Evolutionary conservation across 2,113 vertebrate genomes (phyloP).

Genomic region (Cavia aperea): DNA sequence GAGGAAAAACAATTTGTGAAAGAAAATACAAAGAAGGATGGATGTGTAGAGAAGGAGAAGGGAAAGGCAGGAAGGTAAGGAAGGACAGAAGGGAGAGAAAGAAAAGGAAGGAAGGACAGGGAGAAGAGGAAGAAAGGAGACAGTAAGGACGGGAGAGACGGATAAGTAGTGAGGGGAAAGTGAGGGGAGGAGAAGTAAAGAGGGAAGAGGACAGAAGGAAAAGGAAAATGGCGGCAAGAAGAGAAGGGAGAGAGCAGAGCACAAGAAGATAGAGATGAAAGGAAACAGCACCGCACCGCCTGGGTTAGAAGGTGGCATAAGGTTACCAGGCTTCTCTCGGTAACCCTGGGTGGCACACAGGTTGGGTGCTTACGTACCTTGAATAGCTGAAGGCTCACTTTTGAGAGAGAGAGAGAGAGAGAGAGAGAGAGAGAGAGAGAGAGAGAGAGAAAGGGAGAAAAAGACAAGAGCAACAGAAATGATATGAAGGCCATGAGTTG

Average conservation of each 20-base stretch:
- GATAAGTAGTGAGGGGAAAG: not conserved
- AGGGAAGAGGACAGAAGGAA: not conserved
- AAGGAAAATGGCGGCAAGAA: not conserved
- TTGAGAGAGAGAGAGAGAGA: not conserved
- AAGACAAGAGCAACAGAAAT: not conserved
- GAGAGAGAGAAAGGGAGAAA: not conserved
- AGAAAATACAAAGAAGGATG: not conserved
- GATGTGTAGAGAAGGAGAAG: not conserved
- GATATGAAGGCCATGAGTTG: not conserved
- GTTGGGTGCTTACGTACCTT: not conserved
- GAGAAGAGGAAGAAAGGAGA: too few relatives aligned
- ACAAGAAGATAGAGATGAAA: not conserved
- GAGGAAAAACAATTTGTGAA: not conserved
- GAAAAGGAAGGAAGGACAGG: not conserved
- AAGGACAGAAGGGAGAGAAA: not conserved
- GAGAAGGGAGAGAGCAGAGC: not conserved
- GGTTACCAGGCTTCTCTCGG: not conserved
- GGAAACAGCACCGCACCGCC: not conserved
- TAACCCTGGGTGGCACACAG: not conserved
- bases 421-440: not conserved
- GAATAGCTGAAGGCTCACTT: not conserved
- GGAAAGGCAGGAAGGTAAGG: not conserved
- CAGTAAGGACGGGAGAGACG: too few relatives aligned
- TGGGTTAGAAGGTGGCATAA: not conserved
- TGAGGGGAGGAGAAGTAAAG: not conserved